Evolutionary conservation across 2,797 vertebrate species (phyloP).

Genomic region (Lates japonicus): DNA sequence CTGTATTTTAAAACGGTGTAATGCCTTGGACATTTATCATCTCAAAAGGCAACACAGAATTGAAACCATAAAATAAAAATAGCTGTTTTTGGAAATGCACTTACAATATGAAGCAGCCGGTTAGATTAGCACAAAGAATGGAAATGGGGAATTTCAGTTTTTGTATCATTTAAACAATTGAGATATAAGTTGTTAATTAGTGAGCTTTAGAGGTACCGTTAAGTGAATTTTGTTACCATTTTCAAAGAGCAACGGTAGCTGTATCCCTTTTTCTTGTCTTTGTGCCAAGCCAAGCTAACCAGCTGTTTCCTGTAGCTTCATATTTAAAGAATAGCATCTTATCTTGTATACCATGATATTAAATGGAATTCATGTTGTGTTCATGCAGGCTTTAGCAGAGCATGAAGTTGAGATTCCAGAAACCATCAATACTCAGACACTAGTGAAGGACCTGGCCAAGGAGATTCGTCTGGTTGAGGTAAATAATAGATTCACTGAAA

Average conservation of each 20-base stretch:
- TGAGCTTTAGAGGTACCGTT: background rate
- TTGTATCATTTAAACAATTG: background rate
- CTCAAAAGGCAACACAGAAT: background rate
- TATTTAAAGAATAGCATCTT: no score
- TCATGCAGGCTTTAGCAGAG: slow-evolving; percentile 88
- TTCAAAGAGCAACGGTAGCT: background rate
- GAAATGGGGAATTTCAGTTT: background rate
- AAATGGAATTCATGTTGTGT: background rate
- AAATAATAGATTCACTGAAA: slow-evolving; percentile 44
- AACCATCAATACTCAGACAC: slow-evolving; percentile 90
- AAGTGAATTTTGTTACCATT: background rate
- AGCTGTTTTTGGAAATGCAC: no score
- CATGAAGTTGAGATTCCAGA: slow-evolving; percentile 95
- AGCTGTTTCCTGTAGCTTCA: no score
- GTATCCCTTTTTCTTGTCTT: background rate
- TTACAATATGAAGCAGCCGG: background rate
- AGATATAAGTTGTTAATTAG: background rate
- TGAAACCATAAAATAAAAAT: background rate
- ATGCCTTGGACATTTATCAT: background rate
- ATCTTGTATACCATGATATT: no score
- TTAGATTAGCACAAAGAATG: background rate
- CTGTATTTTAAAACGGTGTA: background rate
- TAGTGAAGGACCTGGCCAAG: slow-evolving; percentile 94
- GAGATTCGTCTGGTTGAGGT: slow-evolving; percentile 96
- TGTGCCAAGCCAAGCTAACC: background rate